A percentile compares a stretch with the other conserved stretches of the same genome.
Conservation (phyloP, 2,797 vertebrate genomes). For the Alexandromys oeconomus region DNA sequence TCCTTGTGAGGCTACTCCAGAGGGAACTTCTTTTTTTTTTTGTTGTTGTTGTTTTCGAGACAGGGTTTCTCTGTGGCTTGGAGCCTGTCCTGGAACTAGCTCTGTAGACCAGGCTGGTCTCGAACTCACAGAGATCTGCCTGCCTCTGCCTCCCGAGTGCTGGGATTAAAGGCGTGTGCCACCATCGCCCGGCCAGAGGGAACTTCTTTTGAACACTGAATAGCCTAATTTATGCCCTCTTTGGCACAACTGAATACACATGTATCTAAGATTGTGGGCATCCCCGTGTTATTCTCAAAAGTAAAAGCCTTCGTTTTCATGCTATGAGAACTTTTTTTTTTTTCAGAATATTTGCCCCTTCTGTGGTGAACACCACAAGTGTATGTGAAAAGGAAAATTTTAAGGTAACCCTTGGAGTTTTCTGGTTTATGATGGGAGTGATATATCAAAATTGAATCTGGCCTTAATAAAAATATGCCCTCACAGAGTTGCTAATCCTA, state of each 20-base stretch:
- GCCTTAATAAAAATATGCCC: background rate
- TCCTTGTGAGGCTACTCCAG: background rate
- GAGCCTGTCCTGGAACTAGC: too few species aligned
- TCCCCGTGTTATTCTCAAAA: background rate
- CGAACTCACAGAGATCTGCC: too few species aligned
- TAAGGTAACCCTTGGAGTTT: slow-evolving; percentile 14
- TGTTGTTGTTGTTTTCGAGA: too few species aligned
- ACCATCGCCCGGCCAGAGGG: background rate
- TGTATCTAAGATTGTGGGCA: background rate
- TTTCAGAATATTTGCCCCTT: slow-evolving; percentile 34
- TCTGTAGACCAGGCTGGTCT: too few species aligned
- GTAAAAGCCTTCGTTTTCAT: background rate
- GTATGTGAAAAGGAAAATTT: background rate
- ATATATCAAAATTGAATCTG: background rate
- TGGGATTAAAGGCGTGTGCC: too few species aligned
- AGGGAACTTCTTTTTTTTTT: background rate
- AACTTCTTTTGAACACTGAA: background rate
- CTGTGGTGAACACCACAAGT: background rate
- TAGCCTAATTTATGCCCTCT: background rate
- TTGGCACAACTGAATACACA: background rate
- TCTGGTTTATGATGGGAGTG: slow-evolving; percentile 32
- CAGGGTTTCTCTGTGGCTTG: too few species aligned
- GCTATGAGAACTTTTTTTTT: background rate
- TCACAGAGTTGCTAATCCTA: background rate
- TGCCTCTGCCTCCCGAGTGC: too few species aligned